Percentiles rank a stretch among this genome's conserved stretches.
These are phyloP conservation scores for Cephalopachus bancanus DNA, from an alignment of 2,797 vertebrate genomes.

Conservation along the genomic window DNA sequence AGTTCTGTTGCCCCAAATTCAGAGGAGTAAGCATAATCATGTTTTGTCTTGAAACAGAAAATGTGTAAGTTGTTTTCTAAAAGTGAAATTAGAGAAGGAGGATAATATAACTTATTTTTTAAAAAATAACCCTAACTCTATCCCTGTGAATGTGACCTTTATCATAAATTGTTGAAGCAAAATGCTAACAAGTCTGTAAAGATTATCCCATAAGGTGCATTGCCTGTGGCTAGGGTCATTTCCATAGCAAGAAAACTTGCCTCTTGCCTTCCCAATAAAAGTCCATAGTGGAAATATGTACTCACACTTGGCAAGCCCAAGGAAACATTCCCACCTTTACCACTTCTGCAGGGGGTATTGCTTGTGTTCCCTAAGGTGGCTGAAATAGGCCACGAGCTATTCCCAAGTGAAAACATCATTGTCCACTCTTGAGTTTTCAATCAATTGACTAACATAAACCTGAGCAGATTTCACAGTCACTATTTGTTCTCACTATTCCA, in stretches of 20 bases:
- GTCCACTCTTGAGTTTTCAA: background rate
- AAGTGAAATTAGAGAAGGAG: background rate
- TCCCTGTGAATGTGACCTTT: background rate
- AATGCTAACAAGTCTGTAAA: background rate
- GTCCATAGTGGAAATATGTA: background rate
- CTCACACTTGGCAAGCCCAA: background rate
- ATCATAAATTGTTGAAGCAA: background rate
- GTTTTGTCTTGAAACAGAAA: background rate
- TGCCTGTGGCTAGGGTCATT: background rate
- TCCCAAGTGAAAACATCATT: background rate
- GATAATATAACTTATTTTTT: background rate
- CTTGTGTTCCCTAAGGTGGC: background rate
- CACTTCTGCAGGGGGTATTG: background rate
- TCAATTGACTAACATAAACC: background rate
- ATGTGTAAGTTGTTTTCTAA: background rate
- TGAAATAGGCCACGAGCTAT: background rate
- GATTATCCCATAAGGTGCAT: background rate
- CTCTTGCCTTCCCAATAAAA: background rate
- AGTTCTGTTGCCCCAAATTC: background rate
- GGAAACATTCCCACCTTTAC: background rate
- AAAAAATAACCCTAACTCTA: background rate
- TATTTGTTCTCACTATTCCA: background rate
- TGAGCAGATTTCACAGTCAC: background rate
- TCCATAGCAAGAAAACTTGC: background rate
- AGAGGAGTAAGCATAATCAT: background rate